Evolutionary conservation across 2,113 vertebrate species (phyloP), one percentile per base, ranked within the genome.

Genomic region (Symphodus melops): DNA sequence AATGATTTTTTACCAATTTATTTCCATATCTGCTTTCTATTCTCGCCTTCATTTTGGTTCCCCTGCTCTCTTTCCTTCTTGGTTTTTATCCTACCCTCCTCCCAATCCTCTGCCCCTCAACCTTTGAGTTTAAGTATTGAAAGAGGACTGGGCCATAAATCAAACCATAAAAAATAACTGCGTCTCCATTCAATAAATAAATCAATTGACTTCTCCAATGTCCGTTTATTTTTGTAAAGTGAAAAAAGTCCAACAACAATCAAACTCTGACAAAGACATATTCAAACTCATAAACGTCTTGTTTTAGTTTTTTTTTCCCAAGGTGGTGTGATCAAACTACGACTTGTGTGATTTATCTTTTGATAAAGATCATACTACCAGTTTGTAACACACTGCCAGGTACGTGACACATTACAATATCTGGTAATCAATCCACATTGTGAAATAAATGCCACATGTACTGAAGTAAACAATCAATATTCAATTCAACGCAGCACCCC

Each of bases 291-390:
- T 86, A 80, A 85, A 83, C 16, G 8, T 62, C 19, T 63, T 52
- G 44, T 77, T 87, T 85, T 86, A 19, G 36, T 21, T 28, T 65
- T 21, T 75, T 88, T 84, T 75, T 88, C 83, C 83, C 33, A 59
- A 3, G 77, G 87, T 41, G n/a, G 19, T 73, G 87, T 83, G 68
- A 75, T 83, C 60, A 77, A 72, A 69, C 72, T 79, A 52, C 69
- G 62, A 57, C 51, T 56, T 57, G 67, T 77, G 5, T 83, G 74
- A 87, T 68, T 77, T 77, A 72, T 67, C 57, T 80, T 80, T 86
- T 77, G 68, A 72, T 63, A 62, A 11, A 61, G 66, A 66, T 66
- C 41, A 58, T 17, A 41, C 39, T 58, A 4, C 56, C 20, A 64
- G n/a, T 16, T 42, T 55, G 37, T 48, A 61, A 17, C 48, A 48